A percentile compares a stretch with the other conserved stretches of the same genome.
Conservation (phyloP, 2,888 invertebrate species). For the Buathra laborator region DNA sequence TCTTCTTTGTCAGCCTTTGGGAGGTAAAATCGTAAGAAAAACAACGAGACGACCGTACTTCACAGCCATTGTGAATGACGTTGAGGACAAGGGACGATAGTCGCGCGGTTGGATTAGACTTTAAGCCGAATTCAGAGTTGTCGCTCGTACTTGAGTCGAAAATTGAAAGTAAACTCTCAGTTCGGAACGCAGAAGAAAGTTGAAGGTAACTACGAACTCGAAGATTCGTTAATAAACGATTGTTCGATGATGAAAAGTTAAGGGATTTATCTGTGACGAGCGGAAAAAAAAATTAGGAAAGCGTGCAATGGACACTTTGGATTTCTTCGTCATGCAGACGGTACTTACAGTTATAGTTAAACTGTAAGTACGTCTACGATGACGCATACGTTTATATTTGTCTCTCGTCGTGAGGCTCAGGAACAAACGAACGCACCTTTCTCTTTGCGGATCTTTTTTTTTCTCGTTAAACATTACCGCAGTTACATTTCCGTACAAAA, state of each 20-base stretch:
- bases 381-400: constrained; percentile 26
- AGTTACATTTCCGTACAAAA: constrained; percentile 18
- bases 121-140: not conserved
- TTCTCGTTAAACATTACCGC: constrained; percentile 43
- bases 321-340: not conserved
- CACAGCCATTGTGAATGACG: constrained; percentile 28
- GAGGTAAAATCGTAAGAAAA: constrained; percentile 71
- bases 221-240: not conserved
- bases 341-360: not conserved
- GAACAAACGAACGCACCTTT: constrained; percentile 79
- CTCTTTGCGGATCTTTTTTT: constrained; percentile 53
- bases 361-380: not conserved
- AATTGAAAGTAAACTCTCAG: not conserved
- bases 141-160: not conserved
- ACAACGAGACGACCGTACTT: constrained; percentile 60
- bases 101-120: not conserved
- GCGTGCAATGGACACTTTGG: not conserved
- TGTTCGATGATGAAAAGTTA: not conserved
- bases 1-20: constrained; percentile 33
- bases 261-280: not conserved
- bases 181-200: not conserved
- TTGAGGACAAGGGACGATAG: not conserved
- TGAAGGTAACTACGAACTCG: not conserved
- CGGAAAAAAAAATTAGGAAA: not conserved
- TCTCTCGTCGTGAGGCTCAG: constrained; percentile 65